Conservation (phyloP, 2,797 vertebrate genomes). For the Hirundo rustica region DNA sequence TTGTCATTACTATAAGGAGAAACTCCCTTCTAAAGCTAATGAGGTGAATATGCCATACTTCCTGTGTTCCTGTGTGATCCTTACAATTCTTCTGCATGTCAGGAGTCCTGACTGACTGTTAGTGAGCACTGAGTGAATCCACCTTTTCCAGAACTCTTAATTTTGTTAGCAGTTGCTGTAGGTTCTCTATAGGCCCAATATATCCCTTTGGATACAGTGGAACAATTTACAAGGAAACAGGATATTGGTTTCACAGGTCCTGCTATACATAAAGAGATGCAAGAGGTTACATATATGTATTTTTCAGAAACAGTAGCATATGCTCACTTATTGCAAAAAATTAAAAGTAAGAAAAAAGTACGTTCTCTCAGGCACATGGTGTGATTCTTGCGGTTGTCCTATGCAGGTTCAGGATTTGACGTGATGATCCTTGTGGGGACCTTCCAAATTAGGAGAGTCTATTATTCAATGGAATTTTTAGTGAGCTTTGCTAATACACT, state of each 20-base stretch:
- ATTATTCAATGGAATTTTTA: neutral
- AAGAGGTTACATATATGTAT: neutral
- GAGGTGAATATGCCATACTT: neutral
- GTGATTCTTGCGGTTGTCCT: neutral
- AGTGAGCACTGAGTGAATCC: neutral
- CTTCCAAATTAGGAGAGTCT: neutral
- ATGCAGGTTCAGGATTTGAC: accelerated
- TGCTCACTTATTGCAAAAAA: neutral
- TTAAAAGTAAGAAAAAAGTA: neutral
- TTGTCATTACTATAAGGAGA: neutral
- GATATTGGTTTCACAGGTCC: neutral
- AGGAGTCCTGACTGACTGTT: neutral
- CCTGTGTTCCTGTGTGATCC: neutral
- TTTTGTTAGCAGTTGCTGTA: neutral
- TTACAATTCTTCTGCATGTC: neutral
- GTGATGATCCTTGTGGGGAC: neutral
- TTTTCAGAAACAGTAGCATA: neutral
- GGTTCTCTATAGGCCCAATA: neutral
- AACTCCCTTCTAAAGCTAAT: neutral
- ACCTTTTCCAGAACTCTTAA: neutral
- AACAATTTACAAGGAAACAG: neutral
- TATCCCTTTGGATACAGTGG: neutral
- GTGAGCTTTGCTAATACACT: neutral
- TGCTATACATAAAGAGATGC: accelerated
- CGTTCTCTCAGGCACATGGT: accelerated